Evolutionary conservation across 2,888 invertebrate genomes (phyloP), one percentile per base, ranked within the genome.

Genomic region (Caenorhabditis japonica): DNA sequence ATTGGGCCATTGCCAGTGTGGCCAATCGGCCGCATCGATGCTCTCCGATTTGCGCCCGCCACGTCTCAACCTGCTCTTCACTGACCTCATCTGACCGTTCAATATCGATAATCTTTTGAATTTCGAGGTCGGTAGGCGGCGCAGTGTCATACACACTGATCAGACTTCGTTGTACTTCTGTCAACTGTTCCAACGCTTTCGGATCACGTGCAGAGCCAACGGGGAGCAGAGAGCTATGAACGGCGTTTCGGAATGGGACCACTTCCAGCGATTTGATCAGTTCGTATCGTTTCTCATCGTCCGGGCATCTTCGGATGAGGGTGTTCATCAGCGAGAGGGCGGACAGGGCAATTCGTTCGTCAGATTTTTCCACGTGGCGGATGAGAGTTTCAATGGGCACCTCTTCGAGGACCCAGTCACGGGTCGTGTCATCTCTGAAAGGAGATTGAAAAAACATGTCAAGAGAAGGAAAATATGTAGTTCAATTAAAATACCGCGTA

Each of bases 321-420:
- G 62, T 53, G 38, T 97, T 97, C 64, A 97, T 93, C 21, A 97
- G 90, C 3, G 97, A 94, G 79, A 97, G 92, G 2, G 94, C 93
- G 89, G 95, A 95, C 88, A 95, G 94, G 86, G 95, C 95, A 77
- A 96, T 93, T 44, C 94, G 93, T 52, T 92, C 91, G 77, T 87
- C 88, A n/a, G 81, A 88, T 86, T 88, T 89, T 36, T 89, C 88
- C 53, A 90, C 83, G 79, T 90, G 90, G 36, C 88, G 88, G 47
- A 94, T 92, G 58, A 97, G 90, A 87, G 93, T 94, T 23, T 93
- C 93, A 79, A 96, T 92, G 0, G 95, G 94, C 4, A 95, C 92
- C 89, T 94, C 93, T 80, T 93, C 92, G 8, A 78, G 46, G 10
- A 78, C 61, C 49, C 64, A 55, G 15, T 66, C 62, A 7, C 68